These are phyloP conservation scores for Thamnophis elegans DNA, from an alignment of 2,797 vertebrate species.

Conservation along the genomic window DNA sequence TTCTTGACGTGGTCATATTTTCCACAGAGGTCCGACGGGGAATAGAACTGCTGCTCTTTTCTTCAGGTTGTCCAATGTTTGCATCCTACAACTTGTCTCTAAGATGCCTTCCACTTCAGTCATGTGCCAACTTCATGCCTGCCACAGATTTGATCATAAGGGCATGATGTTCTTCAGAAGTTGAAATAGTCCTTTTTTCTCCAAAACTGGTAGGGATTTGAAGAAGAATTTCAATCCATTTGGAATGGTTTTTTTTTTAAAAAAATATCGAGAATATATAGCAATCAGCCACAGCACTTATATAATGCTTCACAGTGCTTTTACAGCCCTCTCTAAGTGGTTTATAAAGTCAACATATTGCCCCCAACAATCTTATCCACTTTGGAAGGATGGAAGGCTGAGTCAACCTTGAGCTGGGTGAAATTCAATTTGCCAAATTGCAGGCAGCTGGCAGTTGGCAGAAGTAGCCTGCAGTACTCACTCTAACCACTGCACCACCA, in stretches of 20 bases:
- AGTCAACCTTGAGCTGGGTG: too few relatives aligned
- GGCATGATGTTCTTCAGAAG: background rate
- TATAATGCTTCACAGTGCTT: too few relatives aligned
- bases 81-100: background rate
- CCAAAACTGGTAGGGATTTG: background rate
- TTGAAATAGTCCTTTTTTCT: background rate
- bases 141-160: background rate
- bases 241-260: background rate
- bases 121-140: background rate
- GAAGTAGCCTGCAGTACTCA: too few relatives aligned
- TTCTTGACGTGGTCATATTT: background rate
- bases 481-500: too few relatives aligned
- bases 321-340: too few relatives aligned
- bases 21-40: background rate
- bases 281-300: too few relatives aligned
- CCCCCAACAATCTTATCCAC: too few relatives aligned
- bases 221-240: background rate
- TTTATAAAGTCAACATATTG: too few relatives aligned
- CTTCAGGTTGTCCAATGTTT: background rate
- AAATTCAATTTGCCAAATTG: too few relatives aligned
- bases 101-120: background rate
- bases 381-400: too few relatives aligned
- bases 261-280: background rate
- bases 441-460: too few relatives aligned
- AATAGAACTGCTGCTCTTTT: background rate